A percentile compares a stretch with the other conserved stretches of the same genome.
phyloP scores from a whole-genome alignment of 2,888 invertebrate species.

The Holacanthella duospinosa region DNA sequence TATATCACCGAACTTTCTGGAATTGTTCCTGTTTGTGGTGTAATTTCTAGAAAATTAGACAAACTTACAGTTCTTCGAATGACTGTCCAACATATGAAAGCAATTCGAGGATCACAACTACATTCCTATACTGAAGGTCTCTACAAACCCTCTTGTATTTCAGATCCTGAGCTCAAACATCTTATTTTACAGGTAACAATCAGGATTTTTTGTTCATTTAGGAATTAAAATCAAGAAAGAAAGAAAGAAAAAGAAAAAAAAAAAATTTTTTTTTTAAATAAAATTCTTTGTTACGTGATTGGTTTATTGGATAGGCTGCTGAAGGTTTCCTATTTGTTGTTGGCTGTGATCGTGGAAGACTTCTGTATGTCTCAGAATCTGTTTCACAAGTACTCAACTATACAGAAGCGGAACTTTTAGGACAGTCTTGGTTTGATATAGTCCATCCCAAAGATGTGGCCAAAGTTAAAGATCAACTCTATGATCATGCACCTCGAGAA shows the following conservation, averaged over 20 bases:
- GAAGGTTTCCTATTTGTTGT: constrained; percentile 87
- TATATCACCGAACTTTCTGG: constrained; percentile 80
- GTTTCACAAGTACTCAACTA: constrained; percentile 71
- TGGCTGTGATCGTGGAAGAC: constrained; percentile 80
- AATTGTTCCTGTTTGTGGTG: constrained; percentile 88
- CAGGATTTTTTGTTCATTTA: too few relatives aligned
- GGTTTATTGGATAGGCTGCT: constrained; percentile 55
- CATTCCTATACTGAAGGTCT: constrained; percentile 63
- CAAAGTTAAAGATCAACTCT: constrained; percentile 88
- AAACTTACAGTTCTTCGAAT: constrained; percentile 79
- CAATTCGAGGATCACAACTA: constrained; percentile 55
- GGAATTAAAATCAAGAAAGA: too few relatives aligned
- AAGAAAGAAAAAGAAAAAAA: too few relatives aligned
- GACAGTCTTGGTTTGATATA: constrained; percentile 88
- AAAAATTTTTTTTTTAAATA: too few relatives aligned
- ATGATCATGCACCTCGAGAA: constrained; percentile 78
- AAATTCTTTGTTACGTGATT: constrained; percentile 16
- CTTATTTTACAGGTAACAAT: constrained; percentile 59
- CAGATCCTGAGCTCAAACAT: constrained; percentile 76
- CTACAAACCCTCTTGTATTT: constrained; percentile 68
- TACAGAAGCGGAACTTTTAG: constrained; percentile 73
- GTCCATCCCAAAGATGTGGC: constrained; percentile 88
- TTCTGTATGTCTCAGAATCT: constrained; percentile 81
- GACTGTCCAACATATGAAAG: constrained; percentile 86
- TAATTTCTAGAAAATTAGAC: constrained; percentile 84